Percentiles rank a stretch among this genome's conserved stretches.
Evolutionary conservation across 2,888 invertebrate genomes (phyloP).

Genomic region (Phengaris alcon): DNA sequence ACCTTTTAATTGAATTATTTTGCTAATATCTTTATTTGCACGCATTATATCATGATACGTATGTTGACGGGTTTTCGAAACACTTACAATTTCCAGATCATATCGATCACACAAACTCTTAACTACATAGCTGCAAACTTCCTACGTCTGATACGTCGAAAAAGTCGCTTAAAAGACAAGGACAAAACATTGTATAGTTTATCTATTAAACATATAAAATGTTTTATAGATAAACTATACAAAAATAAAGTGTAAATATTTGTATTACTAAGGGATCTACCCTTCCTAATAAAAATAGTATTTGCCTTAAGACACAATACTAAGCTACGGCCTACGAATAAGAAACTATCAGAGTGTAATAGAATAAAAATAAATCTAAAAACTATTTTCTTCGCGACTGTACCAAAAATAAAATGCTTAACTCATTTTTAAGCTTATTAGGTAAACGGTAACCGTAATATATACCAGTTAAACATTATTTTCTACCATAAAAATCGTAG

Average conservation of each 20-base stretch:
- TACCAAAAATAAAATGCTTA: neutral
- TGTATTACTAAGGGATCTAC: too few relatives aligned
- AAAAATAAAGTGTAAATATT: too few relatives aligned
- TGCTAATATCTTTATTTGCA: neutral
- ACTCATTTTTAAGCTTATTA: slow-evolving; percentile 3
- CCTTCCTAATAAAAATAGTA: neutral
- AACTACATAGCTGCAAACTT: neutral
- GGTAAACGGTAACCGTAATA: neutral
- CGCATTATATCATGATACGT: neutral
- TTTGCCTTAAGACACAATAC: neutral
- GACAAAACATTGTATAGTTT: too few relatives aligned
- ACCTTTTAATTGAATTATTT: neutral
- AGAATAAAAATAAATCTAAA: neutral
- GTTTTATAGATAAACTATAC: too few relatives aligned
- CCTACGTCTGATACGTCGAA: neutral
- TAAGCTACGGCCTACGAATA: neutral
- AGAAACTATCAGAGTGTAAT: too few relatives aligned
- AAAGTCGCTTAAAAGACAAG: too few relatives aligned
- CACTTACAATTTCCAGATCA: neutral
- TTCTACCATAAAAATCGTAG: neutral
- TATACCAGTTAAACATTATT: slow-evolving; percentile 3
- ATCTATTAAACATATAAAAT: too few relatives aligned
- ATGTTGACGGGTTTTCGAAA: neutral
- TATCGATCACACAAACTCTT: neutral
- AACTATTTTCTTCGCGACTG: neutral